A percentile compares a stretch with the other conserved stretches of the same genome.
Conservation (phyloP, 2,113 vertebrate genomes). For the Coreoperca whiteheadi region DNA sequence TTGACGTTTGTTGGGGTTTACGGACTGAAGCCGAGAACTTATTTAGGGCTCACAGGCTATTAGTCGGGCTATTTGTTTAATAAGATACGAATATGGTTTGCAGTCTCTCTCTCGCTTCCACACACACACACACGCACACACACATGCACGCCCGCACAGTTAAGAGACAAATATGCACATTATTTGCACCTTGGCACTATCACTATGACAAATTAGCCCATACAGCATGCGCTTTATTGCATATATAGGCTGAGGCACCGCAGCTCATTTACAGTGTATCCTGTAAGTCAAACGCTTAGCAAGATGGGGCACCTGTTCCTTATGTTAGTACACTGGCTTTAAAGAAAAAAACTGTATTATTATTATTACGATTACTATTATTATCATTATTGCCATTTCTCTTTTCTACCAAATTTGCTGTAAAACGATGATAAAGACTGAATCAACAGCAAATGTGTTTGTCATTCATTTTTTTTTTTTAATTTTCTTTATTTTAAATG, state of each 20-base stretch:
- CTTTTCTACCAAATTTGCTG: neutral
- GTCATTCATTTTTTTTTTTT: neutral
- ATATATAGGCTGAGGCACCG: slow-evolving; percentile 37
- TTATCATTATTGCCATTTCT: neutral
- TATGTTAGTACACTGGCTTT: slow-evolving; percentile 4
- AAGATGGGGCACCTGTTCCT: slow-evolving; percentile 42
- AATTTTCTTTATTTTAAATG: slow-evolving; percentile 68
- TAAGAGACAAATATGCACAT: slow-evolving; percentile 61
- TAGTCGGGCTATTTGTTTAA: slow-evolving; percentile 69
- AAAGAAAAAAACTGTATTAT: neutral
- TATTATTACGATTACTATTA: slow-evolving; percentile 19
- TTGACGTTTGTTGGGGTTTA: slow-evolving; percentile 40
- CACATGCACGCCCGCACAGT: slow-evolving; percentile 31
- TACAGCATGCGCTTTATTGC: slow-evolving; percentile 62
- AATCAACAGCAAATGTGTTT: neutral
- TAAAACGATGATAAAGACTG: neutral
- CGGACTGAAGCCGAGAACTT: slow-evolving; percentile 55
- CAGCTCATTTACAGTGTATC: slow-evolving; percentile 52
- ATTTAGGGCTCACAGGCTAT: slow-evolving; percentile 56
- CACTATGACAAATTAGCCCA: slow-evolving; percentile 69
- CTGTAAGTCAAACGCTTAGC: slow-evolving; percentile 39
- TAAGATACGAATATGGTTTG: slow-evolving; percentile 59
- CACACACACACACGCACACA: neutral
- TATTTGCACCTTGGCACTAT: slow-evolving; percentile 67
- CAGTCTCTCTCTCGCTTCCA: neutral